These are phyloP conservation scores for Oreochromis tanganicae DNA, from an alignment of 2,113 vertebrate genomes.

Conservation along the genomic window DNA sequence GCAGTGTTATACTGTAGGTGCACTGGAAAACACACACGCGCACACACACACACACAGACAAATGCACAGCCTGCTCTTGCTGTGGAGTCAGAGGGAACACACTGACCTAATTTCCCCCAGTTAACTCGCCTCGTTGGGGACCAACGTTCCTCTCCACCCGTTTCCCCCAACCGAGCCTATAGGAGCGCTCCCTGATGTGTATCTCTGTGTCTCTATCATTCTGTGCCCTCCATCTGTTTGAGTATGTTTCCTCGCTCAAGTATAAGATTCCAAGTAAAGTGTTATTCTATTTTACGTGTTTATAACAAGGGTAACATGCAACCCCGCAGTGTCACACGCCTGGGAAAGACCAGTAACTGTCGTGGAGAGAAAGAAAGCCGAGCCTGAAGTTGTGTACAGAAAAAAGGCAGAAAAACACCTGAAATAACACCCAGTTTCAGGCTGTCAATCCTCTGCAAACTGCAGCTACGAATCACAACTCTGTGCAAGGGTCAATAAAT, in stretches of 20 bases:
- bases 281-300: not conserved
- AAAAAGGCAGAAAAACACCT: slow-evolving; percentile 38
- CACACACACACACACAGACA: not conserved
- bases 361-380: not conserved
- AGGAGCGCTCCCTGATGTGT: slow-evolving; percentile 38
- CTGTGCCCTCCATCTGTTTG: slow-evolving; percentile 52
- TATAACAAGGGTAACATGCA: not conserved
- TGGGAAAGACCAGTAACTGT: not conserved
- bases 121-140: slow-evolving; percentile 68
- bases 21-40: not conserved
- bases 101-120: slow-evolving; percentile 73
- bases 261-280: slow-evolving; percentile 11
- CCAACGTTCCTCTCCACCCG: slow-evolving; percentile 62
- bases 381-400: not conserved
- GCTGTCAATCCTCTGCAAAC: slow-evolving; percentile 34
- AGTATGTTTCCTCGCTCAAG: not conserved
- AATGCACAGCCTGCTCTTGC: slow-evolving; percentile 38
- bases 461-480: slow-evolving; percentile 25
- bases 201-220: slow-evolving; percentile 30
- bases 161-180: slow-evolving; percentile 58
- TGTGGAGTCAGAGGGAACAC: slow-evolving; percentile 65
- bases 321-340: not conserved
- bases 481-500: slow-evolving; percentile 62
- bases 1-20: slow-evolving; percentile 11
- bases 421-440: slow-evolving; percentile 44